These are phyloP conservation scores for Mesaphorura yosii DNA, from an alignment of 1,140 invertebrate genomes.

Conservation along the genomic window DNA sequence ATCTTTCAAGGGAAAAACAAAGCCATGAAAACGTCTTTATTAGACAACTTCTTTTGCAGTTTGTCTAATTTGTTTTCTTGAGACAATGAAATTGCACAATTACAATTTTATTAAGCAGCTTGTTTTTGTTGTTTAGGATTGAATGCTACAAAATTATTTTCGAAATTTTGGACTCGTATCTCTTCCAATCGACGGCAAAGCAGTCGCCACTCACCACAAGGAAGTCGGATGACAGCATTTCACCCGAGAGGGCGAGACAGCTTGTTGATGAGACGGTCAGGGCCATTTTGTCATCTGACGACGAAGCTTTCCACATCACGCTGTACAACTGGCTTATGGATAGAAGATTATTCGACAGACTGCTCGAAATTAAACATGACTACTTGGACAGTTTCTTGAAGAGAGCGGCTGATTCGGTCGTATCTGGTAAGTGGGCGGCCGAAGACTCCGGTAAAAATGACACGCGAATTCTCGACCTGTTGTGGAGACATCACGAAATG, in stretches of 20 bases:
- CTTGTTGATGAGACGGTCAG: slow-evolving; percentile 37
- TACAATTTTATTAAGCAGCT: not conserved
- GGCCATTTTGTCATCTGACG: slow-evolving; percentile 44
- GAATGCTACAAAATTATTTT: slow-evolving; percentile 28
- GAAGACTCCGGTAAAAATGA: slow-evolving; percentile 30
- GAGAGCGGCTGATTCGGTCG: slow-evolving; percentile 30
- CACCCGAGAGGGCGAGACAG: slow-evolving; percentile 5
- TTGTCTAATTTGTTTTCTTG: not conserved
- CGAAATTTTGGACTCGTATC: slow-evolving; percentile 23
- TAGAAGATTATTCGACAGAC: slow-evolving; percentile 57
- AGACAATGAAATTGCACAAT: not conserved
- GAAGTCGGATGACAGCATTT: slow-evolving; percentile 6
- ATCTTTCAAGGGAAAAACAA: too few species aligned
- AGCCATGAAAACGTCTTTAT: too few species aligned
- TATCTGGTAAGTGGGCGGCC: slow-evolving; percentile 20
- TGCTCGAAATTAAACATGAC: slow-evolving; percentile 30
- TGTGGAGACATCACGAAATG: slow-evolving; percentile 94
- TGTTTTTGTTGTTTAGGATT: slow-evolving; percentile 7
- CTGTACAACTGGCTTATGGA: slow-evolving; percentile 89
- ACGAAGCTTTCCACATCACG: slow-evolving; percentile 79
- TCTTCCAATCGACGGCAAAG: slow-evolving; percentile 1
- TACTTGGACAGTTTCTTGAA: slow-evolving; percentile 35
- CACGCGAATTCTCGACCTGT: slow-evolving; percentile 60
- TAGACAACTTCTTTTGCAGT: too few species aligned
- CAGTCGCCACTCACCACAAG: slow-evolving; percentile 12